Base-by-base conservation (phyloP, 2,888 invertebrate species). In the Drosophila ezoana region DNA sequence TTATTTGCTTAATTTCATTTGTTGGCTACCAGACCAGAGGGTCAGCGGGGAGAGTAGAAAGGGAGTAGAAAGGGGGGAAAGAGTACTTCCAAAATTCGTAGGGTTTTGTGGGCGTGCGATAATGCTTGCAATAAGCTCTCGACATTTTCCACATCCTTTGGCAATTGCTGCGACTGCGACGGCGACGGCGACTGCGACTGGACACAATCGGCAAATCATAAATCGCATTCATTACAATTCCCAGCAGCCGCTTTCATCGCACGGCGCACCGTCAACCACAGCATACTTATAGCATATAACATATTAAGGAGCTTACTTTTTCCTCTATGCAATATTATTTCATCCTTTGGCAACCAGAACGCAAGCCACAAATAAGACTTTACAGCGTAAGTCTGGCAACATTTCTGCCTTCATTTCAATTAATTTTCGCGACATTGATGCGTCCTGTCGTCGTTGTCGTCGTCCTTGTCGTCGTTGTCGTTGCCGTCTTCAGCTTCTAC, bases 1-100 rank as follows among this genome's bases (percentile, higher is more conserved):
- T 88, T 84, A 84, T 84, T 84, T 84, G 86, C 88, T 86, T 88
- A 84, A 87, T 88, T 88, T 88, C 83, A 82, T 84, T 84, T 84
- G 86, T 79, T 79, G 70, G 76, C 81, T 62, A 64, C 52, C 20
- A 57, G 49, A 23, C 48, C 16, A 43, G 14, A 2, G 14, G 16
- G 37, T 13, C 8, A 9, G 33, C 28, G 5, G 14, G 1, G 18
- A 23, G 14, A 5, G n/a, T n/a, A n/a, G n/a, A n/a, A n/a, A n/a
- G 37, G 2, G 49, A 5, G 20, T 8, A 14, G 23, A 14, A 8
- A 13, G 13, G 4, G 20, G 4, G 20, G 9, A 10, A n/a, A 16
- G 28, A 28, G 43, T 10, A 1, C 32, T 11, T 9, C 28, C 8
- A 28, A 28, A 28, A 28, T 8, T 28, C 28, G 16, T 13, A 49